Evolutionary conservation across 2,797 vertebrate genomes (phyloP).

Genomic region (Scleropages formosus): DNA sequence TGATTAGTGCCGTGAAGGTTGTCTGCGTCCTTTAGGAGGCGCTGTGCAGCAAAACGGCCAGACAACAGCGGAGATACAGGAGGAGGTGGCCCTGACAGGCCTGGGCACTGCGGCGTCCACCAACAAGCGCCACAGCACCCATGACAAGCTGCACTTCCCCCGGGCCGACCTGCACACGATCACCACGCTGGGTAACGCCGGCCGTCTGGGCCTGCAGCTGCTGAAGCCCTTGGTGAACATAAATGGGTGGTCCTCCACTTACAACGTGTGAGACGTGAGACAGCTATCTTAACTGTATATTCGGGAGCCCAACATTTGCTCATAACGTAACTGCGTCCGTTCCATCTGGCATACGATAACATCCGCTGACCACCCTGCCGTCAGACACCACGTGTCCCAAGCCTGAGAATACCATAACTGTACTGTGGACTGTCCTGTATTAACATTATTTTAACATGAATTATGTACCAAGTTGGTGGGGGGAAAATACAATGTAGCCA

Average conservation of each 20-base stretch:
- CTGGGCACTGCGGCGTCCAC: constrained; percentile 70
- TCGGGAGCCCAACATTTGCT: no score
- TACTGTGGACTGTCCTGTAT: no score
- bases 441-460: no score
- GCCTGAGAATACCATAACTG: no score
- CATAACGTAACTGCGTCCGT: no score
- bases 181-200: constrained; percentile 82
- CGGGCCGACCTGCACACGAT: constrained; percentile 87
- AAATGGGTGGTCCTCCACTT: neutral
- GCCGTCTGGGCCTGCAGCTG: neutral
- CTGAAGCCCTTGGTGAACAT: neutral
- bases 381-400: no score
- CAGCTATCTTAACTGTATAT: no score
- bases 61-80: constrained; percentile 87
- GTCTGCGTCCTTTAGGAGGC: constrained; percentile 65
- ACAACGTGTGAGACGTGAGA: no score
- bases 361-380: no score
- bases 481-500: no score
- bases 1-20: neutral
- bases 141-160: constrained; percentile 85
- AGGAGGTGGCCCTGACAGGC: constrained; percentile 88
- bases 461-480: no score
- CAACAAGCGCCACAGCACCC: constrained; percentile 84
- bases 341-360: no score
- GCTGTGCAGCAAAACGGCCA: constrained; percentile 87